A percentile compares a stretch with the other conserved stretches of the same genome.
These are phyloP conservation scores for Anguilla anguilla DNA, from an alignment of 2,797 vertebrate genomes.

Conservation along the genomic window DNA sequence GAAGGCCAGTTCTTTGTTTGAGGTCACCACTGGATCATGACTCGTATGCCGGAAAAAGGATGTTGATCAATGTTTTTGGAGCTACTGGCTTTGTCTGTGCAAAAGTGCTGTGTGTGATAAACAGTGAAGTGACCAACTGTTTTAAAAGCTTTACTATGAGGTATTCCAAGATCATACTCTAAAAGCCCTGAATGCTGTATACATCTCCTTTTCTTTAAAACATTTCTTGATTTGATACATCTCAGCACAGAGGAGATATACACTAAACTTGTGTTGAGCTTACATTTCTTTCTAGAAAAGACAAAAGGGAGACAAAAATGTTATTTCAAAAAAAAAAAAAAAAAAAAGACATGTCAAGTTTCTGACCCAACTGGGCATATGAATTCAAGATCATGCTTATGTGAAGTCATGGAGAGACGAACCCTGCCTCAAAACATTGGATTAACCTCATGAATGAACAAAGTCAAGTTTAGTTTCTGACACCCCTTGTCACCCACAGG, in stretches of 20 bases:
- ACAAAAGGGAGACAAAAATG: not conserved
- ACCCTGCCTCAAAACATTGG: not conserved
- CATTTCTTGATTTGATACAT: not conserved
- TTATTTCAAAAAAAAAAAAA: not conserved
- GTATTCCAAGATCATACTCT: not conserved
- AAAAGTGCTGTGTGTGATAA: not conserved
- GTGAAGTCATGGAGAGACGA: not conserved
- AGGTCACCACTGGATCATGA: not conserved
- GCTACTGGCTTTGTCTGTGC: not conserved
- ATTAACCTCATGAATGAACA: conserved; percentile 27
- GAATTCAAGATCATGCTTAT: not conserved
- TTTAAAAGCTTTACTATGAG: not conserved
- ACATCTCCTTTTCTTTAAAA: not conserved
- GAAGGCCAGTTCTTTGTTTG: not conserved
- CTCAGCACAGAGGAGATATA: not conserved
- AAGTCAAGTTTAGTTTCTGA: conserved; percentile 25
- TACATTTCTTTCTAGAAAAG: not conserved
- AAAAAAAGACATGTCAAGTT: not conserved
- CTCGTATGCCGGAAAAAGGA: not conserved
- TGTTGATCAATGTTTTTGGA: not conserved
- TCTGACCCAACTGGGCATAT: not conserved
- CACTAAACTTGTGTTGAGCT: not conserved
- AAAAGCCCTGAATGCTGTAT: not conserved
- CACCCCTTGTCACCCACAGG: not conserved
- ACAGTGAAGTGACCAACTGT: not conserved